These are phyloP conservation scores for Eleutherodactylus coqui DNA, from an alignment of 2,797 vertebrate genomes.

Conservation along the genomic window DNA sequence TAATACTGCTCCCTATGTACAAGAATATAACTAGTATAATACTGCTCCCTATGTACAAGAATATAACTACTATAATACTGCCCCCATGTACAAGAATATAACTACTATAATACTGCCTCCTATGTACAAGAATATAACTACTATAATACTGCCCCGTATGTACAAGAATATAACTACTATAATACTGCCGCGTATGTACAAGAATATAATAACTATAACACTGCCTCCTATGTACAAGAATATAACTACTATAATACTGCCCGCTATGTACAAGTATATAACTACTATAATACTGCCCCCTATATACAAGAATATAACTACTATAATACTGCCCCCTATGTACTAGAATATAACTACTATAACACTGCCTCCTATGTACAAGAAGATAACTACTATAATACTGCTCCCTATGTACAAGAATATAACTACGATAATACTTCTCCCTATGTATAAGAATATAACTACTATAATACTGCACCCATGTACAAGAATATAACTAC, in stretches of 20 bases:
- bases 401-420: not conserved
- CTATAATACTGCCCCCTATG: not conserved
- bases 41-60: too few relatives aligned
- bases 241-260: slow-evolving; percentile 5
- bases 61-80: not conserved
- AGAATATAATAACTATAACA: not conserved
- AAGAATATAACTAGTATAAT: not conserved
- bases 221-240: not conserved
- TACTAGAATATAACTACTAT: slow-evolving; percentile 2
- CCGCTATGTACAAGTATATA: too few relatives aligned
- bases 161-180: not conserved
- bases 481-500: too few relatives aligned
- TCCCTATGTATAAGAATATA: not conserved
- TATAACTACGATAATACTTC: not conserved
- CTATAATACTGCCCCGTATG: not conserved
- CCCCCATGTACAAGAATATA: not conserved
- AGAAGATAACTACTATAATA: not conserved
- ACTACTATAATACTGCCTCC: not conserved
- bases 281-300: not conserved
- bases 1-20: not conserved
- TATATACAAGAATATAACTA: not conserved
- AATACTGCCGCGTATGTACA: too few relatives aligned
- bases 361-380: not conserved
- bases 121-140: not conserved
- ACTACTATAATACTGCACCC: not conserved